Percentiles rank a stretch among this genome's conserved stretches.
Evolutionary conservation across 2,113 vertebrate genomes (phyloP).

Genomic region (Macrotus californicus): DNA sequence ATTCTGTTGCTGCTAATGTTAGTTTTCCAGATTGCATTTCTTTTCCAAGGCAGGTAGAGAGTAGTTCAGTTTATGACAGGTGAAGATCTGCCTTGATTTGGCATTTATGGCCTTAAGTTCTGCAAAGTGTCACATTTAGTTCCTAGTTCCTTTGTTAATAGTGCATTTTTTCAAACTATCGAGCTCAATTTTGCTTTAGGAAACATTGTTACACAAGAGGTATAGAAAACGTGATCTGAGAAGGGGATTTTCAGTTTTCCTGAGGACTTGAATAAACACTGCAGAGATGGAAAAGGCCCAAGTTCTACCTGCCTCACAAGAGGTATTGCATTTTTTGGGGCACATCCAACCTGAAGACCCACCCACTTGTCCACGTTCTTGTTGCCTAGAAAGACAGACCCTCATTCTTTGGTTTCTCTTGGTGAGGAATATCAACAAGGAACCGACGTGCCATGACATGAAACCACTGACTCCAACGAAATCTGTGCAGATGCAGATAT

Average conservation of each 20-base stretch:
- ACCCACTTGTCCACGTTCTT: background rate
- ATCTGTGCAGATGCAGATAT: background rate
- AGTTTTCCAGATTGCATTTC: background rate
- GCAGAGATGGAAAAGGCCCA: background rate
- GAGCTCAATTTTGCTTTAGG: background rate
- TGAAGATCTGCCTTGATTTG: background rate
- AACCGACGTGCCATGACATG: background rate
- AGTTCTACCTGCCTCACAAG: background rate
- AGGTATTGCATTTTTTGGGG: background rate
- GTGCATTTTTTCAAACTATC: background rate
- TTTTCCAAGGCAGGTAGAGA: background rate
- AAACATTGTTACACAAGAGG: background rate
- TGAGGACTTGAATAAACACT: background rate
- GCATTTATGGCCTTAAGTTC: background rate
- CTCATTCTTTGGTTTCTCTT: slow-evolving; percentile 13
- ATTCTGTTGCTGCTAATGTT: background rate
- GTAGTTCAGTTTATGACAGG: background rate
- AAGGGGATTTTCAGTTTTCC: background rate
- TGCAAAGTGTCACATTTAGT: background rate
- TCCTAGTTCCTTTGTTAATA: background rate
- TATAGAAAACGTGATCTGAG: background rate
- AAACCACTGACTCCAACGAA: background rate
- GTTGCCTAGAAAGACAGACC: background rate
- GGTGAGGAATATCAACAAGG: background rate
- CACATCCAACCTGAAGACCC: background rate